These are phyloP conservation scores for Dicerorhinus sumatrensis DNA, from an alignment of 2,113 vertebrate species.

Conservation along the genomic window DNA sequence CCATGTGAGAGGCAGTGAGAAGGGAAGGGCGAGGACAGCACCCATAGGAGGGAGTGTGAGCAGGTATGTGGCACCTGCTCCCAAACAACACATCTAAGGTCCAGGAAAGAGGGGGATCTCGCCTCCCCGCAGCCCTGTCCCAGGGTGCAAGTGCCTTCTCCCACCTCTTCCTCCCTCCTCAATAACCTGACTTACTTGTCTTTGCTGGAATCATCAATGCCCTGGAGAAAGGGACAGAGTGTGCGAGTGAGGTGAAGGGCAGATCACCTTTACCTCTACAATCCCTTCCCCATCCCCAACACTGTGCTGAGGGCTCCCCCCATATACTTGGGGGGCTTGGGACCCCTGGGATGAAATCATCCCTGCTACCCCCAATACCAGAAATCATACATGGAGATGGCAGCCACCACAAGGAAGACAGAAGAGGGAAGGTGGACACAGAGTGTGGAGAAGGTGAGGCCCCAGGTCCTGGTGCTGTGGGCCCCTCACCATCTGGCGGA, in stretches of 20 bases:
- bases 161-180: neutral
- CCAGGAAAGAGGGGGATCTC: neutral
- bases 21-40: neutral
- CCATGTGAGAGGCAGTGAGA: neutral
- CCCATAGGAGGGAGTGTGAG: neutral
- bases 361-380: neutral
- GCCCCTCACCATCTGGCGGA: conserved; percentile 96
- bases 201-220: conserved; percentile 97
- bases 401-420: neutral
- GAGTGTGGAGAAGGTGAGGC: neutral
- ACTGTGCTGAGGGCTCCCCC: neutral
- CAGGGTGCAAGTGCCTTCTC: neutral
- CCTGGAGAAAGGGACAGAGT: conserved; percentile 85
- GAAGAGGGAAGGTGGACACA: rapidly evolving
- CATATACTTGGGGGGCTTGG: neutral
- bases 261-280: neutral
- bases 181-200: conserved; percentile 92
- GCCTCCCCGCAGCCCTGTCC: neutral
- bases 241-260: neutral
- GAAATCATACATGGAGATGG: neutral
- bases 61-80: neutral
- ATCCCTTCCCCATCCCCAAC: neutral
- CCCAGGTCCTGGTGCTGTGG: neutral
- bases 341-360: neutral
- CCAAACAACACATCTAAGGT: neutral